Percentiles rank a stretch among this genome's conserved stretches.
Conservation (phyloP, 30 jellyfish, hydroid and myxozoan species). For the Turritopsis dohrnii region DNA sequence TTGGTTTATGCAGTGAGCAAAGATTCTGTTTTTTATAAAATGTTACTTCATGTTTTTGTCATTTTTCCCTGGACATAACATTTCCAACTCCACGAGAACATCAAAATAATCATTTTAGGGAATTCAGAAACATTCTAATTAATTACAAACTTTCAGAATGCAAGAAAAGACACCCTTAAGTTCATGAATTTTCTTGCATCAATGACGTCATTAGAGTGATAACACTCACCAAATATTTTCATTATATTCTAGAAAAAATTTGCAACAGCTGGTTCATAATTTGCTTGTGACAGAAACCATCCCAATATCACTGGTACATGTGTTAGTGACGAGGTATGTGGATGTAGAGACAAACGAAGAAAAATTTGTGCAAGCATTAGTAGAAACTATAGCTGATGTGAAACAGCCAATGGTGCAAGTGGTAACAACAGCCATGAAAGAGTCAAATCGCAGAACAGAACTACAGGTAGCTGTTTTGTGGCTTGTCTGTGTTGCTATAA, state of each 20-base stretch:
- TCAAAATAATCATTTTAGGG: too few species aligned
- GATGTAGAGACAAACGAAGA: conserved; percentile 53
- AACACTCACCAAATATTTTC: not conserved
- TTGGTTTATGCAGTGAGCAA: too few species aligned
- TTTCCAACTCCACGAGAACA: too few species aligned
- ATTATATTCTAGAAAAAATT: conserved; percentile 37
- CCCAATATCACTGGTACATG: conserved; percentile 49
- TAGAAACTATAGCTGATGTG: conserved; percentile 81
- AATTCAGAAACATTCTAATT: not conserved
- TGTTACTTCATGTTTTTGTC: too few species aligned
- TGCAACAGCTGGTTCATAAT: conserved; percentile 50
- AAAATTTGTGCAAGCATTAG: conserved; percentile 50
- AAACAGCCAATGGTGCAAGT: conserved; percentile 76
- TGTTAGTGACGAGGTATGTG: conserved; percentile 48
- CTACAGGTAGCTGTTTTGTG: conserved; percentile 26
- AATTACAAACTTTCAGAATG: too few species aligned
- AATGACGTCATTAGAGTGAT: too few species aligned
- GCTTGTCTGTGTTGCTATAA: not conserved
- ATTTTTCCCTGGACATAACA: too few species aligned
- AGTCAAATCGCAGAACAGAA: conserved; percentile 33
- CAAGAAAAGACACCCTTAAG: too few species aligned
- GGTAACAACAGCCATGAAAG: conserved; percentile 45
- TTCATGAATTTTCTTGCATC: too few species aligned
- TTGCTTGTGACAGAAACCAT: conserved; percentile 51
- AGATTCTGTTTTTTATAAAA: too few species aligned